Evolutionary conservation across 2,888 invertebrate species (phyloP), one percentile per base, ranked within the genome.

Genomic region (Chironomus tentans): DNA sequence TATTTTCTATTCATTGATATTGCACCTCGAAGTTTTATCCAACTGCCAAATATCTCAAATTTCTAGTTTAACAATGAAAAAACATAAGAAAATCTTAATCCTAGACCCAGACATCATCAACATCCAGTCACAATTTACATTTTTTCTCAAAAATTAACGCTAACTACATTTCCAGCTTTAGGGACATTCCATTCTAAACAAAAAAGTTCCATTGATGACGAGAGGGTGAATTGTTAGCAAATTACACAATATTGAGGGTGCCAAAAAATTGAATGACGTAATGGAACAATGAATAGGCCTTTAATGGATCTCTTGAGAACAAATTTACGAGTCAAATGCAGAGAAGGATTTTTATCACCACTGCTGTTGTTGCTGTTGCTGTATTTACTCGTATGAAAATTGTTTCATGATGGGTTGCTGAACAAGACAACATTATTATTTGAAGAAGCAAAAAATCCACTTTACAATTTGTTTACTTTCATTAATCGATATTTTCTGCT

Each of bases 391-490:
- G 38, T 10, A 38, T 38, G 38, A 38, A 38, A 38, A 38, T 38
- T 38, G 38, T 38, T 38, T 38, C 56, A 18, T 56, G n/a, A 15
- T n/a, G 56, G 56, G 18, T 15, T 15, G n/a, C 56, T 56, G 15
- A 56, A 56, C 56, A 56, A 56, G 38, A 56, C 56, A 15, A 15
- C 18, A 15, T 56, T 56, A 56, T 56, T 38, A 38, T 38, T 38
- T 38, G 18, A 56, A 56, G 15, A 56, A 15, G n/a, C 18, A 15
- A n/a, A 56, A 56, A 56, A 56, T 15, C 46, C 70, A 70, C 18
- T 46, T 46, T 15, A 70, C 21, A 50, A 50, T 56, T 56, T 71
- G 71, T 71, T 71, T 71, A 50, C 50, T 71, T 71, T 50, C 56
- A 56, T 21, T 71, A 71, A 71, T 71, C 71, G 71, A 71, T 56